phyloP scores from a whole-genome alignment of 2,797 vertebrate genomes.

The Decapterus maruadsi region DNA sequence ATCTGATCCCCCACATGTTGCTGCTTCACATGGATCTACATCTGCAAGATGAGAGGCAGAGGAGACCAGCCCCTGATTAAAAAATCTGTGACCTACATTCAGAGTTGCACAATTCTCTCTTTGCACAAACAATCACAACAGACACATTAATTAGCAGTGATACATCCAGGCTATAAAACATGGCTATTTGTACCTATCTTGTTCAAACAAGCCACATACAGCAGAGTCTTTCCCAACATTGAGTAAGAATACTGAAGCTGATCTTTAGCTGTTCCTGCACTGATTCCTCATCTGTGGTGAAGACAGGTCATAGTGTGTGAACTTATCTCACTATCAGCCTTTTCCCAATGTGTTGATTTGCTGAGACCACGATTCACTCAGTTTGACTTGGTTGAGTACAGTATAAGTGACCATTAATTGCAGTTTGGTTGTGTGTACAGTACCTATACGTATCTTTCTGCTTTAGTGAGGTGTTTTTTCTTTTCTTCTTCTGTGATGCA shows the following conservation, averaged over 20 bases:
- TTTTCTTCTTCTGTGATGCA: not conserved
- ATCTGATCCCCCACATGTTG: constrained; percentile 13
- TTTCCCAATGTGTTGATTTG: not conserved
- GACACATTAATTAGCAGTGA: not conserved
- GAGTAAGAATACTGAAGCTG: constrained; percentile 9
- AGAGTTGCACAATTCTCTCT: not conserved
- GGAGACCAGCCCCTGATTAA: not conserved
- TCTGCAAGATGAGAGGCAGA: not conserved
- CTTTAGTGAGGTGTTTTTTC: too few species aligned
- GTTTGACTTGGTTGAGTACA: not conserved
- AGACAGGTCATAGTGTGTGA: not conserved
- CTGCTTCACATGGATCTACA: not conserved
- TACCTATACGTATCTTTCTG: not conserved
- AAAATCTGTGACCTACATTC: too few species aligned
- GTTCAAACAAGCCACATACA: constrained; percentile 61
- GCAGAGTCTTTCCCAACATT: constrained; percentile 40
- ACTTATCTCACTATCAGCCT: constrained; percentile 20
- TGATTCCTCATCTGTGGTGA: constrained; percentile 6
- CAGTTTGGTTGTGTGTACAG: not conserved
- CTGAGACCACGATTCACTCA: not conserved
- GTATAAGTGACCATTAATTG: not conserved
- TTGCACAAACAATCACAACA: not conserved
- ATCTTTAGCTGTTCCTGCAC: not conserved
- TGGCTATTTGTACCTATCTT: constrained; percentile 38
- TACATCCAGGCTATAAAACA: not conserved